Conservation (phyloP, 2,113 vertebrate species). For the Syngnathus floridae region DNA sequence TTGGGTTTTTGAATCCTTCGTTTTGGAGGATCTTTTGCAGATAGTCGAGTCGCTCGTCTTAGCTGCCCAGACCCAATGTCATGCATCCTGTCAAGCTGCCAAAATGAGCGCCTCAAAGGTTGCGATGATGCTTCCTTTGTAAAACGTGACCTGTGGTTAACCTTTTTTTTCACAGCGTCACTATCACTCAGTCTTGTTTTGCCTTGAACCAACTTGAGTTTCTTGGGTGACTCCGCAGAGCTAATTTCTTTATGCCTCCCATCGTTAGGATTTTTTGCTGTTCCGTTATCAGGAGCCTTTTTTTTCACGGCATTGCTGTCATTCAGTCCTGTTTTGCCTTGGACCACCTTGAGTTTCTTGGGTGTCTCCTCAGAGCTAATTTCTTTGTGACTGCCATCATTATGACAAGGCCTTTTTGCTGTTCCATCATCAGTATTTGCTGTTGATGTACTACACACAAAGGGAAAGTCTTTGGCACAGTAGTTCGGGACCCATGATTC, state of each 20-base stretch:
- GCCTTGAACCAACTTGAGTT: conserved; percentile 39
- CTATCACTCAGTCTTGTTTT: conserved; percentile 26
- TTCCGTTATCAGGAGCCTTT: conserved; percentile 17
- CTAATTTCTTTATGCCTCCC: neutral
- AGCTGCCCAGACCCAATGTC: conserved; percentile 49
- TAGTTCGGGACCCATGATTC: conserved; percentile 69
- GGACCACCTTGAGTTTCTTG: conserved; percentile 42
- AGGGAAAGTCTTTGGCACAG: conserved; percentile 52
- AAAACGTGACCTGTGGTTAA: conserved; percentile 36
- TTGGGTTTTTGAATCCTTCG: conserved; percentile 64
- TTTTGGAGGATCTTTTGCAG: conserved; percentile 61
- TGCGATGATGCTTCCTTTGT: conserved; percentile 39
- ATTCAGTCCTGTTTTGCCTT: conserved; percentile 25
- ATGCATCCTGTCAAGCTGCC: conserved; percentile 63
- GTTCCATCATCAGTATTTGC: conserved; percentile 3
- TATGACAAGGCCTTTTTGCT: neutral
- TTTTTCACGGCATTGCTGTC: conserved; percentile 38
- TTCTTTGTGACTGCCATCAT: neutral
- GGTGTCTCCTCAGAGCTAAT: conserved; percentile 27
- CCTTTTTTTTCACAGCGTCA: conserved; percentile 43
- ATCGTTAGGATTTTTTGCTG: neutral
- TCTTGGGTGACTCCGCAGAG: conserved; percentile 33
- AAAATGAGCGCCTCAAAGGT: conserved; percentile 67
- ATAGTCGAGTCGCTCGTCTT: conserved; percentile 58
- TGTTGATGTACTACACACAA: conserved; percentile 14